Conservation (phyloP, 1,140 invertebrate species). For the Daktulosphaira vitifoliae region DNA sequence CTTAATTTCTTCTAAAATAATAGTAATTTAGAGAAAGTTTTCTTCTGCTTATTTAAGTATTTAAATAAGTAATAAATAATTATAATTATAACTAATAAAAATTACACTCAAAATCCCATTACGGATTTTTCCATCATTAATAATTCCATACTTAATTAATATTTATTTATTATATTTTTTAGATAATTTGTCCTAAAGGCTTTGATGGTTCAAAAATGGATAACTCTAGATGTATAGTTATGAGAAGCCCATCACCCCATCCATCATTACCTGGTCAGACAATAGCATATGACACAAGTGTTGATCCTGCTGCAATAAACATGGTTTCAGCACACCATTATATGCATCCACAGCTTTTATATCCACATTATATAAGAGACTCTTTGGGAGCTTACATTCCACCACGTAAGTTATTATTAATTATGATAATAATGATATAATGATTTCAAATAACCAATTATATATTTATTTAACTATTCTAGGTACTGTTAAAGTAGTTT, state of each 20-base stretch:
- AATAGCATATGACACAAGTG: background rate
- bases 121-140: too few species aligned
- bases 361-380: slow-evolving; percentile 62
- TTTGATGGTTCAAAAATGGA: slow-evolving; percentile 32
- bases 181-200: slow-evolving; percentile 31
- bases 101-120: too few species aligned
- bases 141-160: too few species aligned
- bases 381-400: slow-evolving; percentile 46
- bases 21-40: too few species aligned
- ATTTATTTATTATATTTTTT: background rate
- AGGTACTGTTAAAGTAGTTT: slow-evolving; percentile 3
- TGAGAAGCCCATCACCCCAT: slow-evolving; percentile 24
- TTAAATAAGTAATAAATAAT: too few species aligned
- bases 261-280: background rate
- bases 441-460: background rate
- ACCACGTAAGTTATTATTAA: slow-evolving; percentile 42
- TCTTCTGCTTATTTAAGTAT: too few species aligned
- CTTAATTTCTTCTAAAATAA: too few species aligned
- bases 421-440: background rate
- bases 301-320: background rate
- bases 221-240: slow-evolving; percentile 18
- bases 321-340: slow-evolving; percentile 38
- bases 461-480: background rate
- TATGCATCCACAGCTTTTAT: slow-evolving; percentile 50
- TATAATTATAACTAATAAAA: too few species aligned